Conservation (phyloP, 2,888 invertebrate genomes). For the Drosophila prostipennis region DNA sequence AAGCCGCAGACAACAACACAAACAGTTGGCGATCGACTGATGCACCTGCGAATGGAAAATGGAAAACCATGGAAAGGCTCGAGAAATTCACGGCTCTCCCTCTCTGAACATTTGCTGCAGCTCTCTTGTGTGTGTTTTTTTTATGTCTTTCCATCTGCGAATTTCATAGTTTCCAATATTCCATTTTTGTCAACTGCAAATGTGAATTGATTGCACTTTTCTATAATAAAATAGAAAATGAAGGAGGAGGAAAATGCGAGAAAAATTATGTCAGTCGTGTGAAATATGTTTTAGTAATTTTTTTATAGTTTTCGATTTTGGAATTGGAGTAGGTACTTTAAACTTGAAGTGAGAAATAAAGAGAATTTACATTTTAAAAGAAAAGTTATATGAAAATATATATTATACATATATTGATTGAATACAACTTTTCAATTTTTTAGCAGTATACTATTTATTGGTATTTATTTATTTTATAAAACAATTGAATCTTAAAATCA, state of each 20-base stretch:
- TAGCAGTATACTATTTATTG: no score
- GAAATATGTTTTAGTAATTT: no score
- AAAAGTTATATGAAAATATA: no score
- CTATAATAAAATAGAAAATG: neutral
- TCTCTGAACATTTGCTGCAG: neutral
- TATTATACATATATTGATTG: no score
- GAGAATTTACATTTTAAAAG: no score
- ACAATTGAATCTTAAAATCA: no score
- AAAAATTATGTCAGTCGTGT: neutral
- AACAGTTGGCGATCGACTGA: conserved; percentile 12
- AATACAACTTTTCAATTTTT: no score
- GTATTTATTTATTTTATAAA: no score
- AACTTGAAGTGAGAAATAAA: no score
- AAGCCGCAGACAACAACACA: conserved; percentile 4
- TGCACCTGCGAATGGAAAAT: conserved; percentile 5
- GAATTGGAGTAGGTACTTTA: no score
- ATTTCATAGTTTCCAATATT: conserved; percentile 10
- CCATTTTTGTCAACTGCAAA: conserved; percentile 15
- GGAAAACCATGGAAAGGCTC: conserved; percentile 8
- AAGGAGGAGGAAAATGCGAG: neutral
- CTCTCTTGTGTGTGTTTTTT: neutral
- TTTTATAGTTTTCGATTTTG: no score
- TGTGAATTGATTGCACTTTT: conserved; percentile 14
- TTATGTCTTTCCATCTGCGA: conserved; percentile 1
- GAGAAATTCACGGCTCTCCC: neutral